Evolutionary conservation across 2,888 invertebrate species (phyloP).

Genomic region (Cinara cedri): DNA sequence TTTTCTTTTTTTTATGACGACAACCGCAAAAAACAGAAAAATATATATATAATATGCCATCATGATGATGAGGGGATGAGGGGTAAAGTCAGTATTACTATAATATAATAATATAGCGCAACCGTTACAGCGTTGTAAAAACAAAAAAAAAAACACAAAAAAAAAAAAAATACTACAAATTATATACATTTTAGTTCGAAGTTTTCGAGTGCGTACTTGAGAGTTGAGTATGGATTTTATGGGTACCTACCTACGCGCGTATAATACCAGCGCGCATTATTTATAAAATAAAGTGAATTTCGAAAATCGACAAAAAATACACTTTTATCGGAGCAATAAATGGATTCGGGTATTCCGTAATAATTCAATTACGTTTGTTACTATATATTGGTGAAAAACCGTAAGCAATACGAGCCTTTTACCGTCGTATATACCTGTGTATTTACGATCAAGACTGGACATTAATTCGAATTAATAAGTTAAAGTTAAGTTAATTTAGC

Average conservation of each 20-base stretch:
- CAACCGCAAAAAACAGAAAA: conserved; percentile 13
- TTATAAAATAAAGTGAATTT: no score
- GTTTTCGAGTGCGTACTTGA: no score
- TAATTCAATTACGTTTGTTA: no score
- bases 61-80: not conserved
- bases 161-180: not conserved
- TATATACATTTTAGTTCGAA: not conserved
- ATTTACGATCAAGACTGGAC: no score
- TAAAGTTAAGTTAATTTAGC: no score
- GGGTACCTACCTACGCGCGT: no score
- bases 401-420: no score
- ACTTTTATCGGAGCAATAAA: not conserved
- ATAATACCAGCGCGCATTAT: no score
- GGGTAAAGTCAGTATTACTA: not conserved
- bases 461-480: no score
- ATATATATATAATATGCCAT: not conserved
- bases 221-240: not conserved
- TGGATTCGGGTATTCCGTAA: no score
- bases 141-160: not conserved
- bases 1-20: no score
- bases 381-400: not conserved
- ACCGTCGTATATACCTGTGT: no score
- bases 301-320: not conserved
- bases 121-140: not conserved
- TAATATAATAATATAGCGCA: conserved; percentile 1